These are phyloP conservation scores for Pygathrix nemaeus DNA, from an alignment of 2,113 vertebrate genomes.

Conservation along the genomic window DNA sequence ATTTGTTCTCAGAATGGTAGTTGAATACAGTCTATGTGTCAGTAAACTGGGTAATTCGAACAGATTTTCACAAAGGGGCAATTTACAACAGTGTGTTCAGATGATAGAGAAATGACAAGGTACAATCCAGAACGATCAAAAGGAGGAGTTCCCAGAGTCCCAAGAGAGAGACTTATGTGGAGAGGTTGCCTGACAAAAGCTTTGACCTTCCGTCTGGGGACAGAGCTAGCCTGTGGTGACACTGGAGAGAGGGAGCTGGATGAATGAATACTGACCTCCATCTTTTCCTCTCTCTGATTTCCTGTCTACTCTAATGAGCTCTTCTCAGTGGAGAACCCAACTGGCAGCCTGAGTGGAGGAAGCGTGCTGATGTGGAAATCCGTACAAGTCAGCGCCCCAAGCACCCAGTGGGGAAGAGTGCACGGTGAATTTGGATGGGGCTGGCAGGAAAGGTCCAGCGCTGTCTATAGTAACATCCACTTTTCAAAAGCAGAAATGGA, in stretches of 20 bases:
- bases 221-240: background rate
- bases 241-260: background rate
- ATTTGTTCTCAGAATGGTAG: background rate
- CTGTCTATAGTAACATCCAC: background rate
- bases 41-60: background rate
- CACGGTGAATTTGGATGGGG: background rate
- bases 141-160: background rate
- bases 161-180: background rate
- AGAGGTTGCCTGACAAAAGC: background rate
- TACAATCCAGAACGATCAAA: background rate
- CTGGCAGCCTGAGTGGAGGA: background rate
- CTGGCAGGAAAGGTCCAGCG: background rate
- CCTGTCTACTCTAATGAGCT: background rate
- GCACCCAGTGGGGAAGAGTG: background rate
- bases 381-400: background rate
- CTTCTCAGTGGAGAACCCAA: background rate
- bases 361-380: background rate
- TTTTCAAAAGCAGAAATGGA: background rate
- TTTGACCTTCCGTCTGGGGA: background rate
- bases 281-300: background rate
- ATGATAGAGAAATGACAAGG: background rate
- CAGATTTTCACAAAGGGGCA: background rate
- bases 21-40: background rate
- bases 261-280: background rate
- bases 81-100: background rate